Base-by-base conservation (phyloP, 92 coral and sea anemone genomes). In the Siderastrea siderea region DNA sequence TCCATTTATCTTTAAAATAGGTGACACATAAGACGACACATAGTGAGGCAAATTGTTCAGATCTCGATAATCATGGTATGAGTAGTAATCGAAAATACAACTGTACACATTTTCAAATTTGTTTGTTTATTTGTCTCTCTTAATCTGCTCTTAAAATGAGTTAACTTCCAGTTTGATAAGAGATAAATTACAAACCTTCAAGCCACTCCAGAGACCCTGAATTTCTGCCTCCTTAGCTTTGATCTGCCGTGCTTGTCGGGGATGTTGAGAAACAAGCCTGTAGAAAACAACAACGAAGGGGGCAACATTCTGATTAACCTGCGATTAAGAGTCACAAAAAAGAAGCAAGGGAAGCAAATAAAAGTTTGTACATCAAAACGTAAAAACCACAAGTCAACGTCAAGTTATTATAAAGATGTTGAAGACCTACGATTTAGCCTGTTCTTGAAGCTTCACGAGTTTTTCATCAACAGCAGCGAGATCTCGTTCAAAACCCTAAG, bases 241-340 rank as follows among this genome's bases (percentile, higher is more conserved):
- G 50, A 97, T 97, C 84, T 97, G 99, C 10, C 94, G 85, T 46
- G 96, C 96, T 86, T 97, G 99, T 11, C 99, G 95, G 61, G 99
- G 98, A 77, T 97, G 99, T 7, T 94, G 93, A 14, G 83, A 84
- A 0, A 97, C 96, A 44, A 97, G 94, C 3, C 98, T 96, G 45
- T 26, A 26, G 13, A 16, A 86, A 65, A 61, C 14, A 11, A 73
- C 52, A 26, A 16, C 11, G 0, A 15, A 59, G 12, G 15, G 11
- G 6, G 11, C 52, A 17, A 54, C 62, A 2, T 54, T 82, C n/a
- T 51, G 13, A 10, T 11, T 38, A 26, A 26, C 38, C 38, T 26
- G 38, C 38, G 38, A 26, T 26, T 26, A 26, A 26, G 38, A 26
- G 4, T 55, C 4, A 13, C 6, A 6, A n/a, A 7, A 17, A 62